Evolutionary conservation across 2,797 vertebrate species (phyloP), one percentile per base, ranked within the genome.

Genomic region (Poecilia wingei): DNA sequence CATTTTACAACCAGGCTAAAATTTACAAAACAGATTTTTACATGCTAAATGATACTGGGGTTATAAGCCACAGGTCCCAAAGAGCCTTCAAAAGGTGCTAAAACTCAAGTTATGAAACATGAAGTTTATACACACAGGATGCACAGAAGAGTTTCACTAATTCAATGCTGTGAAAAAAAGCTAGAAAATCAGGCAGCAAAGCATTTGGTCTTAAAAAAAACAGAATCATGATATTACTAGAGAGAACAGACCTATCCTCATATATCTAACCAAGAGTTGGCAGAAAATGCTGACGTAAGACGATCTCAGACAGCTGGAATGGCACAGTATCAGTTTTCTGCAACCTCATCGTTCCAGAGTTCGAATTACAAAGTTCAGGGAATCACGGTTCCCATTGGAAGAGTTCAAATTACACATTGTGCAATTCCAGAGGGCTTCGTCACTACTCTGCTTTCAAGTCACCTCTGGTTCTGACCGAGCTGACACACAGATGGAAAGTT

Each of bases 401-500:
- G 74, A 61, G 72, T 78, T 79, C 79, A 89, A 75, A 25, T 72
- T 43, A 72, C 18, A 69, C 22, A 64, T 46, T 82, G 22, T 46
- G 36, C 25, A 84, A 72, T 77, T 75, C 72, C 68, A 64, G 9
- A 74, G 20, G 20, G 12, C 74, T 75, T 6, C 10, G 64, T 76
- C 77, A 64, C 36, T 22, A 49, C 43, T 72, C 68, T 33, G 25
- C 46, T 55, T 82, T 86, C 47, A 43, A 57, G 47, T 87, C 82
- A 80, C 86, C 80, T 81, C 82, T 49, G 46, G 72, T 77, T 84
- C 71, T 22, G 83, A 82, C 69, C 1, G 6, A 72, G 57, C 53
- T 28, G 28, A 82, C 72, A 66, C 53, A 8, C 53, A 46, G 45
- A 87, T 45, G 84, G 90, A 94, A 91, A 89, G 88, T 94, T 94